These are phyloP conservation scores for Trinorchestia longiramus DNA, from an alignment of 1,140 invertebrate genomes.

Conservation along the genomic window DNA sequence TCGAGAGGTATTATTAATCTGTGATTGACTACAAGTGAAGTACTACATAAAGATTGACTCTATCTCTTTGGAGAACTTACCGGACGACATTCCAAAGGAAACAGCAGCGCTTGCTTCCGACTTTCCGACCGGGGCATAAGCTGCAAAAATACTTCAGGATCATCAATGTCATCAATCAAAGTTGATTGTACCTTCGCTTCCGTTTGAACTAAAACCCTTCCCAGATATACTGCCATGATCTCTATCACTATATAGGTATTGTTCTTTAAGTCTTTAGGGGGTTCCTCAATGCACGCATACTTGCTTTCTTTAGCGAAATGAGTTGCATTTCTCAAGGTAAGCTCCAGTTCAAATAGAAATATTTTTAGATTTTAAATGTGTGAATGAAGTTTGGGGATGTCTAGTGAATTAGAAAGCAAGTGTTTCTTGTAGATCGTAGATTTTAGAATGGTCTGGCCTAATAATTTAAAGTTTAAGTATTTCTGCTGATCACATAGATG, in stretches of 20 bases:
- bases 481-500: too few species aligned
- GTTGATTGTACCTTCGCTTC: not conserved
- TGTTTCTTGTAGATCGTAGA: not conserved
- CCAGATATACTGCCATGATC: not conserved
- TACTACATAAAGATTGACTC: not conserved
- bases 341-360: too few species aligned
- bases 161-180: not conserved
- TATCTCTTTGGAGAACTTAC: not conserved
- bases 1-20: too few species aligned
- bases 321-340: not conserved
- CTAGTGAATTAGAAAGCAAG: not conserved
- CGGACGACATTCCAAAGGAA: not conserved
- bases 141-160: not conserved
- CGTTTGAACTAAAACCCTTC: not conserved
- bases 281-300: not conserved
- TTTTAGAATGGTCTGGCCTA: not conserved
- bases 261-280: not conserved
- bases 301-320: not conserved
- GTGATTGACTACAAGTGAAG: too few species aligned
- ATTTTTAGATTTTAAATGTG: not conserved
- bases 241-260: not conserved
- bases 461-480: too few species aligned
- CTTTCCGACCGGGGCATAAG: not conserved
- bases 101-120: not conserved
- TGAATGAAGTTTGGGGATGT: not conserved